These are phyloP conservation scores for Patella ulyssiponensis DNA, from an alignment of 2,888 invertebrate genomes.

Conservation along the genomic window DNA sequence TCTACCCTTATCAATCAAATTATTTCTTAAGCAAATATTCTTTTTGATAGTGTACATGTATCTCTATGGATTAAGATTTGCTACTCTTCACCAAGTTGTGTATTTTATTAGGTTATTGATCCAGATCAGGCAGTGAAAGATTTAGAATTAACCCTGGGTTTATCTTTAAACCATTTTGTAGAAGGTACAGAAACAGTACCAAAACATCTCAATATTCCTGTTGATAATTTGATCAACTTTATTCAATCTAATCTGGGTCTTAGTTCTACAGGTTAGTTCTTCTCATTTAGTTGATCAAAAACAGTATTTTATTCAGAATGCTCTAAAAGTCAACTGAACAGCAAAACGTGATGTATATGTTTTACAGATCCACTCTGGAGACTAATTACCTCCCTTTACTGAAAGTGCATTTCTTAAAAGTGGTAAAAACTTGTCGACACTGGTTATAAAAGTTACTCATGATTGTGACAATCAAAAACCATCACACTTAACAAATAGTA, in stretches of 20 bases:
- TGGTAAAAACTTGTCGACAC: no score
- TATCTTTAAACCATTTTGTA: constrained; percentile 51
- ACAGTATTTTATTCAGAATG: no score
- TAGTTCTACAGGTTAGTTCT: constrained; percentile 54
- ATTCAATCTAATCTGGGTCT: constrained; percentile 55
- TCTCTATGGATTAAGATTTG: background rate
- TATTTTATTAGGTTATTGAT: constrained; percentile 41
- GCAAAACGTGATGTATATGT: no score
- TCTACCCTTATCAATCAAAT: no score
- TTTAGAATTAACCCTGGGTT: constrained; percentile 50
- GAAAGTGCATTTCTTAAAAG: no score
- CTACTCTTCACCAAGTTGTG: background rate
- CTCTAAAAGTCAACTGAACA: no score
- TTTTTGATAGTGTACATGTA: background rate
- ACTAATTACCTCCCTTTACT: no score
- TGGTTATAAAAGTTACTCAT: no score
- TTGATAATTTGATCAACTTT: constrained; percentile 54
- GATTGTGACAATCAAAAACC: no score
- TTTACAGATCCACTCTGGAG: no score
- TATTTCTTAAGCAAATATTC: background rate
- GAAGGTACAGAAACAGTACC: constrained; percentile 62
- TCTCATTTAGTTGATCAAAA: background rate
- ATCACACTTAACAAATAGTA: no score
- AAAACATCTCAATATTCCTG: constrained; percentile 49
- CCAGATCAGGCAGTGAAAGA: constrained; percentile 55